These are phyloP conservation scores for Salvelinus alpinus DNA, from an alignment of 2,113 vertebrate genomes.

Conservation along the genomic window DNA sequence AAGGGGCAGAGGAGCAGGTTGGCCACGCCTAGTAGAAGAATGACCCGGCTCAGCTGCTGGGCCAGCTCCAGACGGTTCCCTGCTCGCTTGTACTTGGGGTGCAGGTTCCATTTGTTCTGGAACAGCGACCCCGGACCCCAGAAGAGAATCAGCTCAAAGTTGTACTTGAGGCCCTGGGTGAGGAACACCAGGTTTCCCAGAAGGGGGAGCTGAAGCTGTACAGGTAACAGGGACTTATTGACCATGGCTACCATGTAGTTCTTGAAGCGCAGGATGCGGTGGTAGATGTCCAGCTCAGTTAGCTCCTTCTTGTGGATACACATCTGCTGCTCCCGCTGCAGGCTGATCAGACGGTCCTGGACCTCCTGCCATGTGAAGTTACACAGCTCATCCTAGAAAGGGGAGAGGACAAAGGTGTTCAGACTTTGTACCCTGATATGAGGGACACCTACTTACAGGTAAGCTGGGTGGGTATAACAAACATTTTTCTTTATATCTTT, in stretches of 20 bases:
- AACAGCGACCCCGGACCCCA: slow-evolving; percentile 97
- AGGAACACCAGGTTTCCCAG: slow-evolving; percentile 91
- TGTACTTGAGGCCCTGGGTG: slow-evolving; percentile 96
- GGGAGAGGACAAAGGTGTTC: too few relatives aligned
- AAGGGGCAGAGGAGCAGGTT: slow-evolving; percentile 96
- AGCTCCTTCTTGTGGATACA: slow-evolving; percentile 91
- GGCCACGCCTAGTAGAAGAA: slow-evolving; percentile 95
- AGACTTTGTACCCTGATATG: too few relatives aligned
- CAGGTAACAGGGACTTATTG: slow-evolving; percentile 94
- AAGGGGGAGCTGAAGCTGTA: slow-evolving; percentile 88
- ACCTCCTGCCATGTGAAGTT: slow-evolving; percentile 87
- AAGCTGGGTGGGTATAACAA: too few relatives aligned
- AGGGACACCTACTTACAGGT: too few relatives aligned
- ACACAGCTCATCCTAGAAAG: slow-evolving; percentile 81
- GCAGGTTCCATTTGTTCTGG: slow-evolving; percentile 96
- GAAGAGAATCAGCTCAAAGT: slow-evolving; percentile 98
- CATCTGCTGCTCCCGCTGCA: slow-evolving; percentile 85
- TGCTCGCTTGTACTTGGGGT: slow-evolving; percentile 90
- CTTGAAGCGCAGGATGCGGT: slow-evolving; percentile 97
- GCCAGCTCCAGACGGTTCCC: slow-evolving; percentile 92
- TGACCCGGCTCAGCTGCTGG: slow-evolving; percentile 89
- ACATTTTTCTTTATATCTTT: too few relatives aligned
- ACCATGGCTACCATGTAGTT: slow-evolving; percentile 99
- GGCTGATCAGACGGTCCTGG: slow-evolving; percentile 82
- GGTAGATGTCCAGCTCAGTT: slow-evolving; percentile 94